These are phyloP conservation scores for Dendronephthya gigantea DNA, from an alignment of 64 coral and sea anemone species.

Conservation along the genomic window DNA sequence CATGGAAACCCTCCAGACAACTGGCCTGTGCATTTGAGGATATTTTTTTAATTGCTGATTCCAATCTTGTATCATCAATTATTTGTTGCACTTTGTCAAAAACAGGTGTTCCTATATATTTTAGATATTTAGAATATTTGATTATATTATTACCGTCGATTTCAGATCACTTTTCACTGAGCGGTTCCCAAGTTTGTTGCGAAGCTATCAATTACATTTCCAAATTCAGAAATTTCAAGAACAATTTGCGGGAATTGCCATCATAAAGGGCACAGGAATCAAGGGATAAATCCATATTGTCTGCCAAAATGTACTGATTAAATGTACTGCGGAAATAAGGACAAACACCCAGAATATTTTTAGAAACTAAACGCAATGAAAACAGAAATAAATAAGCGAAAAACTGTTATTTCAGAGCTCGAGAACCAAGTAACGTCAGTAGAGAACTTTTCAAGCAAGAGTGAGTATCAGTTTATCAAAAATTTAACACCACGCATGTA, in stretches of 20 bases:
- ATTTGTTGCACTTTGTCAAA: no score
- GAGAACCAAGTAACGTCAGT: neutral
- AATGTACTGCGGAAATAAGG: neutral
- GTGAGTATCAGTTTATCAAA: neutral
- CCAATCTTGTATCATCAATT: no score
- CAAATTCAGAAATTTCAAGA: neutral
- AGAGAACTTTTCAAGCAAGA: neutral
- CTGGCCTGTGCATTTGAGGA: no score
- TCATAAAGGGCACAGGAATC: neutral
- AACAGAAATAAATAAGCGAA: neutral
- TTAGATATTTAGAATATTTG: no score
- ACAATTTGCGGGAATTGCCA: neutral
- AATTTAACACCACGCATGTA: neutral
- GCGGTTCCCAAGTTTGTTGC: no score
- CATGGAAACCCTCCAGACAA: no score
- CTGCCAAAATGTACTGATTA: neutral
- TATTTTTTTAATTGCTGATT: no score
- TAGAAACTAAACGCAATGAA: neutral
- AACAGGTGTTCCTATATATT: no score
- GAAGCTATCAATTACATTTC: no score
- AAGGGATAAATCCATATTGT: neutral
- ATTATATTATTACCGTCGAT: no score
- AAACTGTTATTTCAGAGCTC: neutral
- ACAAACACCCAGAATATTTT: conserved; percentile 1
- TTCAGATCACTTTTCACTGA: no score